phyloP scores from a whole-genome alignment of 2,888 invertebrate species.

The Neoaliturus tenellus region DNA sequence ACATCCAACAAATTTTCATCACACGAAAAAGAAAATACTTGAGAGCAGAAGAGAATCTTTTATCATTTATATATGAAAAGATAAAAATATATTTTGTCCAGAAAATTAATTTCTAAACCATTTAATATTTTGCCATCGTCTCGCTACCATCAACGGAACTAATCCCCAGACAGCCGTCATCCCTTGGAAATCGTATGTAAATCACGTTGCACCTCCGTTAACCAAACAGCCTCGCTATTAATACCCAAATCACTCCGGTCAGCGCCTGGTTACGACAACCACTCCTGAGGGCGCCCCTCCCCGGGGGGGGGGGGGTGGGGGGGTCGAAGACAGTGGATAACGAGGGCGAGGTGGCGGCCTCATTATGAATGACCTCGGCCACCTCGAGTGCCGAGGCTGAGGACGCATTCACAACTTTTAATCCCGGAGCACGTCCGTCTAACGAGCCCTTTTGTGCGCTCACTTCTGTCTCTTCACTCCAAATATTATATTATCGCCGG shows the following conservation, averaged over 20 bases:
- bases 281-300: neutral
- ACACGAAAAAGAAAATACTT: too few relatives aligned
- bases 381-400: neutral
- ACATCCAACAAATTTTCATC: too few relatives aligned
- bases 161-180: too few relatives aligned
- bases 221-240: neutral
- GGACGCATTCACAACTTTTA: conserved; percentile 49
- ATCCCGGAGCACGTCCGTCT: conserved; percentile 50
- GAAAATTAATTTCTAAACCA: too few relatives aligned
- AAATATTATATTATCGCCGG: conserved; percentile 35
- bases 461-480: conserved; percentile 20
- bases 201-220: neutral
- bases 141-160: too few relatives aligned
- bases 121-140: too few relatives aligned
- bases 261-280: neutral
- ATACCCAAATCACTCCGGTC: neutral
- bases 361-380: neutral
- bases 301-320: neutral
- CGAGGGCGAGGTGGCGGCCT: neutral
- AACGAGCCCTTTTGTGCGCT: conserved; percentile 55
- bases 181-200: neutral
- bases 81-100: too few relatives aligned
- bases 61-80: too few relatives aligned
- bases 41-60: too few relatives aligned
- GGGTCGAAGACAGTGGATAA: neutral